These are phyloP conservation scores for Sminthopsis crassicaudata DNA, from an alignment of 2,113 vertebrate species.

Conservation along the genomic window DNA sequence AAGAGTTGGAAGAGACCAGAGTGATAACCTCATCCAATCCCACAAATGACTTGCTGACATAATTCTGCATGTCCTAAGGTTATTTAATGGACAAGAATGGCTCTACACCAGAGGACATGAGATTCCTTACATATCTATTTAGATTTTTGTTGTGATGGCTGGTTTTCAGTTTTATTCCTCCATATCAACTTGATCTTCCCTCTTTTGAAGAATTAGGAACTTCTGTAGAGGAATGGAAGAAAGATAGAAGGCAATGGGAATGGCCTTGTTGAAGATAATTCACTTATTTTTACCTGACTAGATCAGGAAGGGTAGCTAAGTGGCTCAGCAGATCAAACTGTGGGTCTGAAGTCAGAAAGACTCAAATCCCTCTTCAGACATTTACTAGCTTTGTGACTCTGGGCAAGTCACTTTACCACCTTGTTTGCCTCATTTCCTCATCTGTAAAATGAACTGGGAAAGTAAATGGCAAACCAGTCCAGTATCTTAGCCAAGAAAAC, in stretches of 20 bases:
- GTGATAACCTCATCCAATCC: not conserved
- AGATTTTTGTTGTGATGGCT: not conserved
- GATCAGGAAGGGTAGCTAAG: not conserved
- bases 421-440: not conserved
- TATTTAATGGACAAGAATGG: not conserved
- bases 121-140: not conserved
- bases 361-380: not conserved
- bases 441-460: not conserved
- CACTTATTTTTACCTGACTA: not conserved
- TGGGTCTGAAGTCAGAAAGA: not conserved
- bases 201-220: not conserved
- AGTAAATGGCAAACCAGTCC: not conserved
- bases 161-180: not conserved
- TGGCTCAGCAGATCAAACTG: not conserved
- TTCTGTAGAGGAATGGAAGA: not conserved
- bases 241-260: not conserved
- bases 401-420: not conserved
- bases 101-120: fast-evolving
- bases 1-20: not conserved
- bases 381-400: not conserved
- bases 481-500: not conserved
- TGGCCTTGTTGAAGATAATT: not conserved
- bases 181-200: not conserved
- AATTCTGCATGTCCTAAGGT: not conserved
- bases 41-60: not conserved